Conservation (phyloP, 2,888 invertebrate species). For the Arrhopalites spinosus region DNA sequence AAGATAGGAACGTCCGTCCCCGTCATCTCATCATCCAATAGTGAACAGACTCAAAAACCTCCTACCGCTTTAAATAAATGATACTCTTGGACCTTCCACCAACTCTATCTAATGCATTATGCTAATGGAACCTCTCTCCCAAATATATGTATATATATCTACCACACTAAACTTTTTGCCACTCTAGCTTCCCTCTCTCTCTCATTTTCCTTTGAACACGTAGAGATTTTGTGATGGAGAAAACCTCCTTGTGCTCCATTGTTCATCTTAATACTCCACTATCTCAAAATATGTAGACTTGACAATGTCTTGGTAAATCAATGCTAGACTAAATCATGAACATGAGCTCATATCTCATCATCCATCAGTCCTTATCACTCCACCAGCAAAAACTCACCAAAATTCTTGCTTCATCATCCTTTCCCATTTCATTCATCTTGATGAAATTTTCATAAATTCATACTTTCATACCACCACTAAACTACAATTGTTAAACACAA, state of each 20-base stretch:
- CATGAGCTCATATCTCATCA: background rate
- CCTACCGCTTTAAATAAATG: slow-evolving; percentile 10
- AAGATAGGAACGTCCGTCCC: background rate
- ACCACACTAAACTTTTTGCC: slow-evolving; percentile 4
- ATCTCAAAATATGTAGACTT: no score
- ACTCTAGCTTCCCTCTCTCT: slow-evolving; percentile 7
- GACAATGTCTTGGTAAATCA: no score
- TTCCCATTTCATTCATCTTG: background rate
- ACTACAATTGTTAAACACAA: no score
- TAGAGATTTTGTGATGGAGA: no score
- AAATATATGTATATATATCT: no score
- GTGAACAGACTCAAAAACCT: slow-evolving; percentile 9
- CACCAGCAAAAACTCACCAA: background rate
- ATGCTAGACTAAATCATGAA: no score
- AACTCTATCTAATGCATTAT: slow-evolving; percentile 14
- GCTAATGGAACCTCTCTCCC: slow-evolving; percentile 5
- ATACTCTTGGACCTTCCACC: background rate
- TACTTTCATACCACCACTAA: background rate
- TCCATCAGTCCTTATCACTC: background rate
- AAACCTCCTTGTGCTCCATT: background rate
- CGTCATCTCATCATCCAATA: slow-evolving; percentile 3
- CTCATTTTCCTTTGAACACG: no score
- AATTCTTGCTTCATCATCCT: background rate
- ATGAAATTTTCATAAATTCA: background rate
- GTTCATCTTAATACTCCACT: no score